A percentile compares a stretch with the other conserved stretches of the same genome.
These are phyloP conservation scores for Zoanthus sansibaricus DNA, from an alignment of 92 coral and sea anemone genomes.

Conservation along the genomic window DNA sequence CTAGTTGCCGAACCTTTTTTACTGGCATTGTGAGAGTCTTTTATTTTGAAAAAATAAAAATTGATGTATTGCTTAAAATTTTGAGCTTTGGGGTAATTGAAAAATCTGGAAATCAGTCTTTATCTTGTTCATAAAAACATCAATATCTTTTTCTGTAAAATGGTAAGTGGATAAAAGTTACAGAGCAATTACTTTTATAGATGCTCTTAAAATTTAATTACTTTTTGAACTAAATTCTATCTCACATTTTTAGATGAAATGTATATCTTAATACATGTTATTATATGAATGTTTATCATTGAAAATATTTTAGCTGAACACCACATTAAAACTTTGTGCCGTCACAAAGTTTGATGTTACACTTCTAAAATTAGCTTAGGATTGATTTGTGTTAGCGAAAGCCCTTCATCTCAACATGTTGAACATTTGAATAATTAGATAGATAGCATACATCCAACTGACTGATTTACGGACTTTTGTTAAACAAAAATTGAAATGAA, in stretches of 20 bases:
- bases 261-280: background rate
- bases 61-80: no score
- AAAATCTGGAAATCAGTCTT: slow-evolving; percentile 15
- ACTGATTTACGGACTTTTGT: no score
- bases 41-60: no score
- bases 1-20: no score
- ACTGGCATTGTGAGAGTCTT: no score
- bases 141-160: slow-evolving; percentile 41
- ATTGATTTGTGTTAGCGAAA: background rate
- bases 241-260: background rate
- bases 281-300: no score
- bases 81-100: slow-evolving; percentile 39
- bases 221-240: background rate
- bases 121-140: background rate
- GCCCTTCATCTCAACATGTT: slow-evolving; percentile 27
- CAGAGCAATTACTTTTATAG: background rate
- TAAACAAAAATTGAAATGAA: no score
- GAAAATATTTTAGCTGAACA: no score
- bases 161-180: background rate
- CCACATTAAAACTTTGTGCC: background rate
- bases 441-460: no score
- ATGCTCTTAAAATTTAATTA: background rate
- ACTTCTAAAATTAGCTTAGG: slow-evolving; percentile 32
- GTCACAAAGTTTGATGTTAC: slow-evolving; percentile 19
- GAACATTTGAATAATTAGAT: background rate